Base-by-base conservation (phyloP, 2,888 invertebrate genomes). In the Nomada hirtipes region DNA sequence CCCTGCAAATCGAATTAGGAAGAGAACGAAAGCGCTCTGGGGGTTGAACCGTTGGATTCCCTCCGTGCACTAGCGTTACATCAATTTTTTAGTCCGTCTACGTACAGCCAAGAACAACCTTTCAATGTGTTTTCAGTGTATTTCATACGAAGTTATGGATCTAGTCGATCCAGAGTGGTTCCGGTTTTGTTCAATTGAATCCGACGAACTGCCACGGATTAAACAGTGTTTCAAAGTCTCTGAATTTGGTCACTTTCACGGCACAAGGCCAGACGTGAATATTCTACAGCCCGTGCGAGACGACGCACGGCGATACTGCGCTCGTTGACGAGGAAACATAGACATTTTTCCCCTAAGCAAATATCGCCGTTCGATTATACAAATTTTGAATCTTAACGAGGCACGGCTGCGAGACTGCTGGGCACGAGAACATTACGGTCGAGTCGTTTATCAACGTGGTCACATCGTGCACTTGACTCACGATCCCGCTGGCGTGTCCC, bases 381-480 rank as follows among this genome's bases (percentile, higher is more conserved):
- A 76, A 79, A 83, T 83, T 79, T 79, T 73, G 79, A 83, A 79
- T 83, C 73, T 84, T 84, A 79, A 84, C 83, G 73, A 83, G 83
- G 69, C 23, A 18, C 50, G 72, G 13, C 36, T 18, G 65, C 65
- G 65, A 69, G 67, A 50, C 55, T 53, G 11, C 13, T n/a, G n/a
- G 60, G 72, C 83, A 68, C 67, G 82, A 75, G 79, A 79, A 76
- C 76, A 83, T 83, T 84, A 83, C 67, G 64, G 13, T 18, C 18
- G 55, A 59, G 72, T 84, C 84, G 83, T 84, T 84, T 84, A 79
- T 84, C 84, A 84, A 83, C 76, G 83, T 47, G 70, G 69, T 29
- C 72, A 52, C 76, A 83, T 79, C 79, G 79, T 84, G 79, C 84
- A 83, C 84, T 84, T 79, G 83, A 83, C 83, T 83, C 83, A 73